Evolutionary conservation across 1,140 invertebrate genomes (phyloP).

Genomic region (Philotrypesis tridentata): DNA sequence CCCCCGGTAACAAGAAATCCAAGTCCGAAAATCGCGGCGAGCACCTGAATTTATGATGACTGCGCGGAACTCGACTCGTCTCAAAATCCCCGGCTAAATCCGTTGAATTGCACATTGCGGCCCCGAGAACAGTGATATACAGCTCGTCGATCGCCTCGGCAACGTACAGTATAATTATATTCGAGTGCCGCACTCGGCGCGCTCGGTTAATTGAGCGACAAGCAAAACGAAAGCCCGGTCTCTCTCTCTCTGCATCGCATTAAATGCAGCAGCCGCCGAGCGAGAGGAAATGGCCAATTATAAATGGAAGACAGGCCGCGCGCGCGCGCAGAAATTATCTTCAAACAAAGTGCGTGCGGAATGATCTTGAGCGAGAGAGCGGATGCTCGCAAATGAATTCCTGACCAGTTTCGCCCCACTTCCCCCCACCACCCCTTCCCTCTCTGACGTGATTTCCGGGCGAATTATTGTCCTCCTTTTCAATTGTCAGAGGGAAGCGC

Average conservation of each 20-base stretch:
- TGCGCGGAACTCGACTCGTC: too few relatives aligned
- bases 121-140: too few relatives aligned
- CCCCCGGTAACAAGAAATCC: too few relatives aligned
- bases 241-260: not conserved
- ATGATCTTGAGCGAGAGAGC: conserved; percentile 4
- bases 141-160: not conserved
- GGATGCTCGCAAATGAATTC: not conserved
- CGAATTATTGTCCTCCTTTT: not conserved
- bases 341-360: conserved; percentile 4
- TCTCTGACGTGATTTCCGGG: not conserved
- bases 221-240: not conserved
- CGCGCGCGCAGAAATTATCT: conserved; percentile 3
- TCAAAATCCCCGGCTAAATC: not conserved
- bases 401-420: not conserved
- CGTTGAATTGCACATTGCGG: not conserved
- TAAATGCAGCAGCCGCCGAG: not conserved
- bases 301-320: not conserved
- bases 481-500: not conserved
- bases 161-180: not conserved
- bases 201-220: not conserved
- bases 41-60: too few relatives aligned
- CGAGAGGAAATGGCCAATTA: not conserved
- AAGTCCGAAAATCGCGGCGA: too few relatives aligned
- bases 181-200: not conserved
- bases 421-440: too few relatives aligned